Conservation (phyloP, 2,113 vertebrate genomes). For the Gallinago jamesoni region DNA sequence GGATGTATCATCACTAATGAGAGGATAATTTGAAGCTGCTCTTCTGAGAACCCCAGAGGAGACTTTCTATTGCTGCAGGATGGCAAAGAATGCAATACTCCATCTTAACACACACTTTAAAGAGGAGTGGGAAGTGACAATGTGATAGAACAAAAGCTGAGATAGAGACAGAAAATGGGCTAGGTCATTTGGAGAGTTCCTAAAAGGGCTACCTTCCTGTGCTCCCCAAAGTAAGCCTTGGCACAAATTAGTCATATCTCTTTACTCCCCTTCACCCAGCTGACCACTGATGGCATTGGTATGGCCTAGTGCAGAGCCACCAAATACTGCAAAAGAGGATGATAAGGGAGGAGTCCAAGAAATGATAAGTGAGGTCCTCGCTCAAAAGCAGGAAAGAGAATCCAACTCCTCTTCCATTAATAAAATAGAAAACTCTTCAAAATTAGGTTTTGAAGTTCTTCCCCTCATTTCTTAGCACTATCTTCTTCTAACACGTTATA, state of each 20-base stretch:
- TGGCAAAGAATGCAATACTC: conserved; percentile 53
- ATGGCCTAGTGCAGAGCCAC: neutral
- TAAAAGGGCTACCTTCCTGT: neutral
- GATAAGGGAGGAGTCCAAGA: neutral
- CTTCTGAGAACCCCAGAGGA: conserved; percentile 80
- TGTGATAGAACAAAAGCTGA: neutral
- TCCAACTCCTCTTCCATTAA: neutral
- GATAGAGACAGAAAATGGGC: neutral
- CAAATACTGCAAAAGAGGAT: neutral
- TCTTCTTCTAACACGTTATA: neutral
- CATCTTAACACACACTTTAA: neutral
- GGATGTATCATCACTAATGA: conserved; percentile 95
- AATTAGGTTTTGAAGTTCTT: neutral
- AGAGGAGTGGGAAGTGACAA: neutral
- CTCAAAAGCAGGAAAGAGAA: neutral
- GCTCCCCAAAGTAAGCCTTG: neutral
- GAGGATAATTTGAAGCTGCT: conserved; percentile 88
- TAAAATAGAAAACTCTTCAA: neutral
- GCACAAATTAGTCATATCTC: neutral
- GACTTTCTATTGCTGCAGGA: conserved; percentile 70
- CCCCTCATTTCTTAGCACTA: neutral
- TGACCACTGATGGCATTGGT: neutral
- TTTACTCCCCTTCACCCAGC: neutral
- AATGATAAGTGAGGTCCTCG: rapidly evolving
- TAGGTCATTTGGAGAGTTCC: neutral